Percentiles rank a stretch among this genome's conserved stretches.
phyloP scores from a whole-genome alignment of 2,888 invertebrate species.

The Acronicta alni region DNA sequence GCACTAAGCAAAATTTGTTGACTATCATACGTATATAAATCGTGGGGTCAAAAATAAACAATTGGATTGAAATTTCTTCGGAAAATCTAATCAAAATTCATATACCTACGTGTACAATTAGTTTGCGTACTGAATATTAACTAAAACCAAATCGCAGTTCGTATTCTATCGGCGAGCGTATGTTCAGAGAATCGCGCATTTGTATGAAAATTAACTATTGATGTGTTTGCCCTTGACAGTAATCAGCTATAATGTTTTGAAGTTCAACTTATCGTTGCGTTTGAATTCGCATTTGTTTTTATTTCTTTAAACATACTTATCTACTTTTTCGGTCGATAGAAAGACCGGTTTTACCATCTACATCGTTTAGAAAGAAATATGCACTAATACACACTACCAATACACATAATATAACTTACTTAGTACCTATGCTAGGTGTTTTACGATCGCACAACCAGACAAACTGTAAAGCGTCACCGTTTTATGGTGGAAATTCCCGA shows the following conservation, averaged over 20 bases:
- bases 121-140: conserved; percentile 34
- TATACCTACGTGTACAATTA: conserved; percentile 1
- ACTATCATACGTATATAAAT: no score
- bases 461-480: no score
- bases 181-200: conserved; percentile 49
- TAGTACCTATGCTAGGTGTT: no score
- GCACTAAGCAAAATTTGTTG: no score
- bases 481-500: no score
- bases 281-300: not conserved
- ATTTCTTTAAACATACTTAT: no score
- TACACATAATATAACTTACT: no score
- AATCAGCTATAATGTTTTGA: conserved; percentile 32
- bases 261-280: not conserved
- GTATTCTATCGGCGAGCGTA: conserved; percentile 15
- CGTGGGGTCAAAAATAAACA: conserved; percentile 46
- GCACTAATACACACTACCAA: no score
- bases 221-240: conserved; percentile 29
- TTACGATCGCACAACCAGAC: no score
- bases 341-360: no score
- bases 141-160: conserved; percentile 1
- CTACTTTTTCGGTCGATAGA: no score
- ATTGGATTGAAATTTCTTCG: conserved; percentile 30
- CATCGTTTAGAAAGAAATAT: no score
- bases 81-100: conserved; percentile 48
- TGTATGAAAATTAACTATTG: conserved; percentile 50